phyloP scores from a whole-genome alignment of 2,797 vertebrate genomes.

The Anisognathus igniventris region DNA sequence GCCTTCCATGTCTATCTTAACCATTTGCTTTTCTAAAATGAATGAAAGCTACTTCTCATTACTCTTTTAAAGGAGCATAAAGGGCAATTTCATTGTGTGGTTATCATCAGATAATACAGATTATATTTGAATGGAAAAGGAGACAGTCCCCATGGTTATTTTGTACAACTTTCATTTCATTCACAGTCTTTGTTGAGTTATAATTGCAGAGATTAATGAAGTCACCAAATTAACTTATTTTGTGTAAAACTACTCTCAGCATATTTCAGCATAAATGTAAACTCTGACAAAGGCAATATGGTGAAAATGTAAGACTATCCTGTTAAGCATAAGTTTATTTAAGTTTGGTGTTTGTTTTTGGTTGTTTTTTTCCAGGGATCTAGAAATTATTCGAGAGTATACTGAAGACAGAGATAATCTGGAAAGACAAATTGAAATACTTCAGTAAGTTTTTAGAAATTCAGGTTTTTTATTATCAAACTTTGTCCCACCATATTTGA shows the following conservation, averaged over 20 bases:
- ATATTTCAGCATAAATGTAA: background rate
- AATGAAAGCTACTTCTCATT: background rate
- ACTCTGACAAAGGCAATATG: background rate
- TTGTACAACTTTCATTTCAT: background rate
- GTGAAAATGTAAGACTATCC: background rate
- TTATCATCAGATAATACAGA: background rate
- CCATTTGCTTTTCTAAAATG: background rate
- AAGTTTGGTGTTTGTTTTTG: background rate
- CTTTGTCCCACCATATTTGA: background rate
- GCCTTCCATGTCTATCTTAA: background rate
- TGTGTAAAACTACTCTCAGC: background rate
- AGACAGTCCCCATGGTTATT: background rate
- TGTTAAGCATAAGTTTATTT: background rate
- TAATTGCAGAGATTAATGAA: background rate
- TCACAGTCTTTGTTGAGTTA: background rate
- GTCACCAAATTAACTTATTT: background rate
- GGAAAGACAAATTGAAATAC: slow-evolving; percentile 90
- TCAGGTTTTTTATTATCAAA: background rate
- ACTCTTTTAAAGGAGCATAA: background rate
- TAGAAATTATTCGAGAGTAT: slow-evolving; percentile 88
- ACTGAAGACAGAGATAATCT: slow-evolving; percentile 88
- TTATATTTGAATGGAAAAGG: background rate
- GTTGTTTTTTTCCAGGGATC: slow-evolving; percentile 76
- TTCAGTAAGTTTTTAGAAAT: slow-evolving; percentile 85
- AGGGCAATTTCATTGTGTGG: background rate